Evolutionary conservation across 2,113 vertebrate genomes (phyloP), one percentile per base, ranked within the genome.

Genomic region (Otocyon megalotis): DNA sequence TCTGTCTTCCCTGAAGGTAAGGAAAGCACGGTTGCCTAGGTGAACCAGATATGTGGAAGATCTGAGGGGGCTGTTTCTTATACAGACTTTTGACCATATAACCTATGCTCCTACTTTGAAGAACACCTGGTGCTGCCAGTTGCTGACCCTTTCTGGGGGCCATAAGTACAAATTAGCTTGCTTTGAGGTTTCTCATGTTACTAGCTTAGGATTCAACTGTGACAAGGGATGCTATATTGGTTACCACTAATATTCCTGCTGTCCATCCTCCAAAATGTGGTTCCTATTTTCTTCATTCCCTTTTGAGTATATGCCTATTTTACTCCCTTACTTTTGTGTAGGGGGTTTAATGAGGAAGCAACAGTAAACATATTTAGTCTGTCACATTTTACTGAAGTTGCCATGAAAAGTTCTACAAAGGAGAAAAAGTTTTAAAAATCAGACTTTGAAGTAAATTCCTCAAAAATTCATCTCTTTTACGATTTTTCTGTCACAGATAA

Each of bases 401-500:
- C 8, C 63, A 85, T 5, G 80, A 81, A 91, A 63, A 50, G 30
- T 90, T 90, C 96, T 48, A 96, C 14, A 69, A 94, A 83, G 72
- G 5, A 80, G 19, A 67, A 88, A 85, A 76, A n/a, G 32, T 89
- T 92, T 74, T 90, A 83, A 89, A 96, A 83, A 72, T 56, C 19
- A 85, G 92, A 65, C 24, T 63, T 56, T 11, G 24, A 93, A 89
- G 48, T 72, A 54, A 74, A 89, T 30, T 62, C 28, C n/a, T 92
- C 19, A 83, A 96, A 93, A 97, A 94, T 28, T 58, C 54, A 90
- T 54, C 87, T 92, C n/a, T 84, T 92, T 79, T 54, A 53, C 13
- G 28, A 74, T 62, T 88, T 56, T 81, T 81, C 43, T 72, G 54
- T 24, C 30, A 81, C 80, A 93, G 58, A 81, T 67, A 71, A 84